Conservation (phyloP, 2,888 invertebrate species). For the Smittia aterrima region DNA sequence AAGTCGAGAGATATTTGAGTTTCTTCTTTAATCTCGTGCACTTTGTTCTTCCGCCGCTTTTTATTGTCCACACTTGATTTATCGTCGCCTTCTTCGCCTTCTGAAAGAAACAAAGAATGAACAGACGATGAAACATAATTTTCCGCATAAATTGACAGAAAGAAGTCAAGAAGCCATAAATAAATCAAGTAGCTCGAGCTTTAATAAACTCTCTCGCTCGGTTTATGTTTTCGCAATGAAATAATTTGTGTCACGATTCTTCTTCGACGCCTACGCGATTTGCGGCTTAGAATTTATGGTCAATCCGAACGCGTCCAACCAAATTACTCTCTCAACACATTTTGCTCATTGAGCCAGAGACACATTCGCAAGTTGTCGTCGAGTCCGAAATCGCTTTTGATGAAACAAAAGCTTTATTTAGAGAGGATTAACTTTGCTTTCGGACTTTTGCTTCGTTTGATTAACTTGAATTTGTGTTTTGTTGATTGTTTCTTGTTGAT, state of each 20-base stretch:
- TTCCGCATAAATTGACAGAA: constrained; percentile 8
- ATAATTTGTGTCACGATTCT: not conserved
- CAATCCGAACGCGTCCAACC: not conserved
- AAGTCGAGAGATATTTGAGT: constrained; percentile 47
- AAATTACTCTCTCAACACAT: not conserved
- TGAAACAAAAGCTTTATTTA: too few species aligned
- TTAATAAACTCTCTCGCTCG: not conserved
- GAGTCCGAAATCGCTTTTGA: too few species aligned
- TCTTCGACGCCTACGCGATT: not conserved
- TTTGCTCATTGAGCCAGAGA: not conserved
- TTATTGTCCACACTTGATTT: constrained; percentile 35
- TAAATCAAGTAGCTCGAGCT: not conserved
- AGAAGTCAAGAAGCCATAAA: not conserved
- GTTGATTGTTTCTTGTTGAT: constrained; percentile 29
- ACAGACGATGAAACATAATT: not conserved
- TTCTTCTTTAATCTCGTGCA: constrained; percentile 49
- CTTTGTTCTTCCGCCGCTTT: constrained; percentile 45
- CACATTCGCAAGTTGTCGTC: too few species aligned
- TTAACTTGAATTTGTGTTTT: constrained; percentile 25
- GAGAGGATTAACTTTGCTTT: constrained; percentile 16
- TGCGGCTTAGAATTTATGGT: constrained; percentile 5
- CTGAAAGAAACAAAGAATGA: not conserved
- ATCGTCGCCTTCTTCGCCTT: not conserved
- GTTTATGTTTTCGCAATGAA: constrained; percentile 2
- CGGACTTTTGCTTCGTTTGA: constrained; percentile 9